phyloP scores from a whole-genome alignment of 2,888 invertebrate species.

The Brenthis daphne region DNA sequence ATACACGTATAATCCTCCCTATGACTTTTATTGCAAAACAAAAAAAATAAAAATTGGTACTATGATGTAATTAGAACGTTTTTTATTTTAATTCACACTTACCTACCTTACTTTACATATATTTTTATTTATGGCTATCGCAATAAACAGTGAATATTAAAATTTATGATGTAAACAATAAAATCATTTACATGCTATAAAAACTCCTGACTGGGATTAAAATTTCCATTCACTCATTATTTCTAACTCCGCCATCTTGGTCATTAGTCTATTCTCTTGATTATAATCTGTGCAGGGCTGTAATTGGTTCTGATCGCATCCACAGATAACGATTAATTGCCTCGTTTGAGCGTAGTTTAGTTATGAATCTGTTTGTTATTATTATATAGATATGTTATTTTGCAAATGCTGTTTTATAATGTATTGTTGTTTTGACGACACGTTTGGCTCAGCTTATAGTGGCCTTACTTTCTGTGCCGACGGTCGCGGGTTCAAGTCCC shows the following conservation, averaged over 20 bases:
- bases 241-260: conserved; percentile 35
- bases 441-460: too few relatives aligned
- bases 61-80: too few relatives aligned
- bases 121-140: not conserved
- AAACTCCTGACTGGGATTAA: conserved; percentile 12
- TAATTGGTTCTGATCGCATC: conserved; percentile 35
- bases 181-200: conserved; percentile 5
- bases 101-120: too few relatives aligned
- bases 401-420: not conserved
- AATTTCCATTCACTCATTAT: conserved; percentile 26
- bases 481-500: too few relatives aligned
- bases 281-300: conserved; percentile 35
- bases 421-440: too few relatives aligned
- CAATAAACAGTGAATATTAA: conserved; percentile 1
- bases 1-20: not conserved
- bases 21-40: too few relatives aligned
- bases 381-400: conserved; percentile 1
- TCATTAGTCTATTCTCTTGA: conserved; percentile 38
- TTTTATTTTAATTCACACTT: too few relatives aligned
- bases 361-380: not conserved
- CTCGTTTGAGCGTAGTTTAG: conserved; percentile 17
- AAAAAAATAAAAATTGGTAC: too few relatives aligned
- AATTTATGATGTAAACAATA: not conserved
- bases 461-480: too few relatives aligned
- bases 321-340: conserved; percentile 34